Conservation (phyloP, 2,113 vertebrate genomes). For the Rafetus swinhoei region DNA sequence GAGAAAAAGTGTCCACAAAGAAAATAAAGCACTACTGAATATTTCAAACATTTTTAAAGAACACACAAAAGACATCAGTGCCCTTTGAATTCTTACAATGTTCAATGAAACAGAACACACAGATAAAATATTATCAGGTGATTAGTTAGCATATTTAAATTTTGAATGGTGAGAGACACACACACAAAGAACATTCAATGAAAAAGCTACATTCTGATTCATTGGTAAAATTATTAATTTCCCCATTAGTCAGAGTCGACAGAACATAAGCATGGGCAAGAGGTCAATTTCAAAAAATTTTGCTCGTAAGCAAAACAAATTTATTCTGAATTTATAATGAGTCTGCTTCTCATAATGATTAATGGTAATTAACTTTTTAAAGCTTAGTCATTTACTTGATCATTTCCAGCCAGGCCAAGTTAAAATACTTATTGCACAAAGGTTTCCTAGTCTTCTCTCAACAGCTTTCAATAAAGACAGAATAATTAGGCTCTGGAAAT, state of each 20-base stretch:
- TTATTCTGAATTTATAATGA: constrained; percentile 74
- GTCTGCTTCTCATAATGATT: constrained; percentile 65
- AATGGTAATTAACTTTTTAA: constrained; percentile 76
- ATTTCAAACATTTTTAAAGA: background rate
- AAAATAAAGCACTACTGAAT: fast-evolving
- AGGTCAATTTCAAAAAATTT: constrained; percentile 63
- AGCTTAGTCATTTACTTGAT: constrained; percentile 55
- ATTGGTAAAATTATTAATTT: constrained; percentile 24
- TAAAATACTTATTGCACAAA: constrained; percentile 41
- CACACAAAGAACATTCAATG: background rate
- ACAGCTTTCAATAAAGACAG: constrained; percentile 3
- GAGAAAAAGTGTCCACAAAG: background rate
- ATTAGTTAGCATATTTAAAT: background rate
- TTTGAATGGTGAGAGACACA: background rate
- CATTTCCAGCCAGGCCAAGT: constrained; percentile 31
- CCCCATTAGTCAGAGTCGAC: background rate
- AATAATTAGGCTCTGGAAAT: constrained; percentile 4
- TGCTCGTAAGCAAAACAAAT: constrained; percentile 73
- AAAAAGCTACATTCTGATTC: background rate
- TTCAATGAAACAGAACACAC: background rate
- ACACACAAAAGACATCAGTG: background rate
- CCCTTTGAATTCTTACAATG: background rate
- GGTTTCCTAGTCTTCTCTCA: constrained; percentile 10
- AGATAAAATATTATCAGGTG: background rate
- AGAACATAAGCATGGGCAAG: constrained; percentile 31